phyloP scores from a whole-genome alignment of 92 coral and sea anemone species.

The Parazoanthus darwini region DNA sequence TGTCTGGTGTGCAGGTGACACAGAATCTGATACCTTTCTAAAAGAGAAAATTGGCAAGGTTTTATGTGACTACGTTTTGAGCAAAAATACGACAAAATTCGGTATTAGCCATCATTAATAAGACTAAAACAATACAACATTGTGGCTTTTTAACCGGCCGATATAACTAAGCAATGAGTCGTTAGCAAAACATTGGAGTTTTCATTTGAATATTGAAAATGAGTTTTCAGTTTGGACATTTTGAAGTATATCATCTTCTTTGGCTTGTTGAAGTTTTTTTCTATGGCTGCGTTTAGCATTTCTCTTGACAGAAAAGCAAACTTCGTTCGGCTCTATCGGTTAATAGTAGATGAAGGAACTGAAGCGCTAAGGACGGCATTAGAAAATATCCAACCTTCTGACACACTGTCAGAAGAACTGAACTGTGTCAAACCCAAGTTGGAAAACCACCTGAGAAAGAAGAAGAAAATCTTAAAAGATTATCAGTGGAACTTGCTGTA shows the following conservation, averaged over 20 bases:
- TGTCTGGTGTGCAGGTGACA: not conserved
- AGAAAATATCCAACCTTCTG: conserved; percentile 18
- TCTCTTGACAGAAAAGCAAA: conserved; percentile 43
- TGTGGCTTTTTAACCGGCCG: not conserved
- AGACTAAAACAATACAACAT: not conserved
- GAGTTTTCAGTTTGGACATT: not conserved
- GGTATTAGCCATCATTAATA: not conserved
- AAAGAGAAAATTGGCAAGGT: not conserved
- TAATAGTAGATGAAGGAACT: conserved; percentile 56
- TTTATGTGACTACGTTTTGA: not conserved
- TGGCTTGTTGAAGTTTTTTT: not conserved
- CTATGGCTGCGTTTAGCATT: not conserved
- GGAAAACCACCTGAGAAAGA: conserved; percentile 32
- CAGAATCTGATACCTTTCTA: not conserved
- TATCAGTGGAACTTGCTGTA: conserved; percentile 56
- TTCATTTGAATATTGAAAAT: not conserved
- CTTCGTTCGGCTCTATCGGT: conserved; percentile 42
- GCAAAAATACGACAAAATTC: not conserved
- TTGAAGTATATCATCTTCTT: not conserved
- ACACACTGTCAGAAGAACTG: conserved; percentile 27
- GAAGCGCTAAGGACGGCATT: conserved; percentile 34
- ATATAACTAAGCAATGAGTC: not conserved
- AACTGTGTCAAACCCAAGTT: conserved; percentile 8
- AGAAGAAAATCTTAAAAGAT: conserved; percentile 23
- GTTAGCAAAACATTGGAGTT: not conserved